These are phyloP conservation scores for Caenorhabditis tropicalis DNA, from an alignment of 1,140 invertebrate genomes.

Conservation along the genomic window DNA sequence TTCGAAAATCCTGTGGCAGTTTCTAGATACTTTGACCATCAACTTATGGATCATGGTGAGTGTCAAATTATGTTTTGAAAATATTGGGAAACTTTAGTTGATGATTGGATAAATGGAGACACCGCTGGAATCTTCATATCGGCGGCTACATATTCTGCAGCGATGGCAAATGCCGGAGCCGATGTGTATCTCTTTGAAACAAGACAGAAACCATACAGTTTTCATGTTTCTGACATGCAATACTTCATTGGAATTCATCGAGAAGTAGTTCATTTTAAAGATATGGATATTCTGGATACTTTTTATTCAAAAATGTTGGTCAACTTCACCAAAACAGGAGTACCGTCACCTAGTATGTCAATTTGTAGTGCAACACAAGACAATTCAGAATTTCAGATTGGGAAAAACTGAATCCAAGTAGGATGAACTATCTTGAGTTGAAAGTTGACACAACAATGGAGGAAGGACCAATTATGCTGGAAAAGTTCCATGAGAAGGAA, in stretches of 20 bases:
- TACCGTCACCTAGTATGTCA: not conserved
- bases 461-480: not conserved
- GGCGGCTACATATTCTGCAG: not conserved
- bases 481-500: not conserved
- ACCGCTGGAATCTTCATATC: not conserved
- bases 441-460: not conserved
- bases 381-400: slow-evolving; percentile 33
- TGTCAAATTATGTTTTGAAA: not conserved
- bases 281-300: slow-evolving; percentile 12
- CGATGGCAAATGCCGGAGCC: not conserved
- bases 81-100: not conserved
- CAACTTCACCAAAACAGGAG: slow-evolving; percentile 2
- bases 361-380: too few species aligned
- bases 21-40: not conserved
- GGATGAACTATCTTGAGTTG: slow-evolving; percentile 4
- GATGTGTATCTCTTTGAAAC: not conserved
- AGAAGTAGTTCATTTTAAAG: not conserved
- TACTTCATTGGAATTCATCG: slow-evolving; percentile 9
- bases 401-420: not conserved
- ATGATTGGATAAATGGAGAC: not conserved
- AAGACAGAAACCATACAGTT: not conserved
- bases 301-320: slow-evolving; percentile 4
- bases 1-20: slow-evolving; percentile 17
- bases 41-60: not conserved
- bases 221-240: slow-evolving; percentile 19